Base-by-base conservation (phyloP, 1,140 invertebrate species). In the Pantala flavescens region DNA sequence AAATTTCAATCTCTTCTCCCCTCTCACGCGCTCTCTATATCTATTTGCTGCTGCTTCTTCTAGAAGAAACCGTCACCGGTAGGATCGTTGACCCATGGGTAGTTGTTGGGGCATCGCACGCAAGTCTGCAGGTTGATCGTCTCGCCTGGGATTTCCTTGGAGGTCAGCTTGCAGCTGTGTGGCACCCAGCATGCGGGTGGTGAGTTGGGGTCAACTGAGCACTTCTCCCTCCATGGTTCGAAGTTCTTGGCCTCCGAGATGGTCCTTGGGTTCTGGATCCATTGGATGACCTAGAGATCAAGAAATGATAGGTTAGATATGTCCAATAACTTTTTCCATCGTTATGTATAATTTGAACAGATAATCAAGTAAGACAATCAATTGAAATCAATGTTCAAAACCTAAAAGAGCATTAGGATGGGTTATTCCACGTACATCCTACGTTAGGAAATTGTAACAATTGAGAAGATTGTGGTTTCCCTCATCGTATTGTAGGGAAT, bases 141-240 rank as follows among this genome's bases (percentile, higher is more conserved):
- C 84, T 97, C 94, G 23, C 94, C 94, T 82, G 93, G 93, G 77
- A 96, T 90, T 84, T 96, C 94, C 83, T 96, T 95, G 77, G 92
- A 93, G 70, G 92, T 95, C 14, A 97, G 85, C 80, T 94, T 95
- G 85, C 95, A 97, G 19, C 90, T 90, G 79, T 95, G 93, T 0
- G 93, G 93, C 75, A 94, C 91, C 90, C 91, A 93, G 80, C 94
- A 96, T 74, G 90, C 89, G 0, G 88, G 93, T 7, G 72, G 19
- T 23, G 23, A 24, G 70, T 81, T 84, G 74, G 92, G 92, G 77
- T 93, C 90, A 0, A 94, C 91, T 23, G 88, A 83, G 80, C 94
- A 96, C 88, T 95, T 96, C 84, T 96, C 95, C 85, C 91, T 91
- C 94, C 94, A 97, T 21, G 94, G 91, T 80, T 96, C 94, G 83